Conservation (phyloP, 2,888 invertebrate species). For the Dascillus cervinus region DNA sequence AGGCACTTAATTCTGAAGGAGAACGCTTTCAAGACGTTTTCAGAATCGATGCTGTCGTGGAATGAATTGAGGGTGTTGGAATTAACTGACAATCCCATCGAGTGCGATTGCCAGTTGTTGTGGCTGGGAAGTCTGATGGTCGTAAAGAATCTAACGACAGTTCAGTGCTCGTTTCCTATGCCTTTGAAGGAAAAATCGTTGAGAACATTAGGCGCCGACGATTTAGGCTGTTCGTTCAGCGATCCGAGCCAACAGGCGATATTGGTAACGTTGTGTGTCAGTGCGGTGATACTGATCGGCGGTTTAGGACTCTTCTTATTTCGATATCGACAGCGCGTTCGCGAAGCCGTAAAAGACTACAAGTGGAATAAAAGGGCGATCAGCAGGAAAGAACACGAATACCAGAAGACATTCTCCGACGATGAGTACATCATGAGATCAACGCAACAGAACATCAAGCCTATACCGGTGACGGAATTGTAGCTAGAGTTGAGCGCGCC, state of each 20-base stretch:
- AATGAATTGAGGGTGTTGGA: conserved; percentile 68
- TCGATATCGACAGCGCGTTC: conserved; percentile 70
- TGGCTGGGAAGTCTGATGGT: conserved; percentile 70
- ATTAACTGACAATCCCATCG: conserved; percentile 73
- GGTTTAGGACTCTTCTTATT: conserved; percentile 67
- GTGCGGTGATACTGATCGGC: conserved; percentile 63
- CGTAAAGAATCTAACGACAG: conserved; percentile 56
- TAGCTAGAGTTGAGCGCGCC: conserved; percentile 94
- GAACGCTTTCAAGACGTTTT: conserved; percentile 66
- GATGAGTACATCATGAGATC: conserved; percentile 74
- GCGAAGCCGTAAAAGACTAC: conserved; percentile 75
- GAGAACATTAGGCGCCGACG: conserved; percentile 61
- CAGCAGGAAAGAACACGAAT: conserved; percentile 76
- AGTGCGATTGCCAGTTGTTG: conserved; percentile 71
- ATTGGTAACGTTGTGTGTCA: conserved; percentile 67
- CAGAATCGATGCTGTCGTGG: conserved; percentile 75
- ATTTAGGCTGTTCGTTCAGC: conserved; percentile 73
- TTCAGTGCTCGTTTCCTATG: conserved; percentile 67
- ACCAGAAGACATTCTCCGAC: conserved; percentile 83
- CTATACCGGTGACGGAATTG: conserved; percentile 87
- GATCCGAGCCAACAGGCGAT: conserved; percentile 75
- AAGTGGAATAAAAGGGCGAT: conserved; percentile 69
- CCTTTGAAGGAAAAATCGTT: conserved; percentile 64
- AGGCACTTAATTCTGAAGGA: conserved; percentile 69
- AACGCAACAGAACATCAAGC: conserved; percentile 51